Percentiles rank a stretch among this genome's conserved stretches.
Evolutionary conservation across 2,113 vertebrate genomes (phyloP).

Genomic region (Piliocolobus tephrosceles): DNA sequence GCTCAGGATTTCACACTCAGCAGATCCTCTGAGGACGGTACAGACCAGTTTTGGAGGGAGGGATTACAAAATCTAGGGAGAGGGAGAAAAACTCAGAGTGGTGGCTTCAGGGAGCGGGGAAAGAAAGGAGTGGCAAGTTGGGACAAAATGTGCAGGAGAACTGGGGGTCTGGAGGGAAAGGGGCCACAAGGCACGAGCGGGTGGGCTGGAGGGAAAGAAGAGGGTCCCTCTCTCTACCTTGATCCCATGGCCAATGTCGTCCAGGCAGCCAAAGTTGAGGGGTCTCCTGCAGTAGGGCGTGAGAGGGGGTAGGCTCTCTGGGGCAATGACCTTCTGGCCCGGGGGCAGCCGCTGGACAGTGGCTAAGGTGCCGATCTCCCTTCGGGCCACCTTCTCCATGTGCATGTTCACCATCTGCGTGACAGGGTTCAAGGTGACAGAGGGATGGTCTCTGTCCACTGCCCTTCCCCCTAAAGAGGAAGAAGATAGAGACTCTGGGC

Average conservation of each 20-base stretch:
- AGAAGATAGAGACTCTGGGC: neutral
- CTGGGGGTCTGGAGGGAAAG: neutral
- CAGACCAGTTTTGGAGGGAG: neutral
- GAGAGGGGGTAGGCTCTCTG: conserved; percentile 70
- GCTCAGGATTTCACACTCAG: neutral
- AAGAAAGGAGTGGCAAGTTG: too few relatives aligned
- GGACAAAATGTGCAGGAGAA: neutral
- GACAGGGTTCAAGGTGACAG: neutral
- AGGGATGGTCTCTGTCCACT: too few relatives aligned
- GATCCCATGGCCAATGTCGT: conserved; percentile 90
- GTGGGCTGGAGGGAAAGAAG: neutral
- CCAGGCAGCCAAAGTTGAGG: conserved; percentile 88
- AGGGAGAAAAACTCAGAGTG: neutral
- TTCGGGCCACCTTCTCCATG: conserved; percentile 90
- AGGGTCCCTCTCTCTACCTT: conserved; percentile 81
- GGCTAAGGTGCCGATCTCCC: conserved; percentile 88
- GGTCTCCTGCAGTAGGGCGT: conserved; percentile 88
- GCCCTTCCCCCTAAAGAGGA: neutral
- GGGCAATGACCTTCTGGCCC: conserved; percentile 81
- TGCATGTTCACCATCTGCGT: conserved; percentile 89
- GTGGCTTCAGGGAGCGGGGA: neutral
- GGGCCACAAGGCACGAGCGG: neutral
- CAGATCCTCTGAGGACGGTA: neutral
- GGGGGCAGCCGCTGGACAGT: conserved; percentile 71
- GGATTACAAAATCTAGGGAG: too few relatives aligned